Evolutionary conservation across 2,888 invertebrate genomes (phyloP), one percentile per base, ranked within the genome.

Genomic region (Odontothrips loti): DNA sequence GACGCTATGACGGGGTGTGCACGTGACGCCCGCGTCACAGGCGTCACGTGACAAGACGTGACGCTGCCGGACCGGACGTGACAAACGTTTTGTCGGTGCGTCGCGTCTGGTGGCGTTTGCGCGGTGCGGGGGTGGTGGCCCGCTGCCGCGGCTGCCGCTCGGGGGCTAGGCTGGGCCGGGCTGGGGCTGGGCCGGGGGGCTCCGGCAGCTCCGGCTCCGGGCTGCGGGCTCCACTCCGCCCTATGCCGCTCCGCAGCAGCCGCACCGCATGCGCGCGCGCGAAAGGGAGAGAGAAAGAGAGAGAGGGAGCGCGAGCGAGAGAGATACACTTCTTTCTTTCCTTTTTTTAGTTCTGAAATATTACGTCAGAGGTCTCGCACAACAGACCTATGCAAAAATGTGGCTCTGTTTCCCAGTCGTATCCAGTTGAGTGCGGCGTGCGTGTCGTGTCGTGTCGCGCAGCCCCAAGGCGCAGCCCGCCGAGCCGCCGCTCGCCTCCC

Each of bases 371-470:
- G 68, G 68, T 75, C 68, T 75, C 68, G 68, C 68, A 75, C 68
- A 75, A 75, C 68, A 75, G 68, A 75, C 68, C 68, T 75, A 75
- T 75, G 68, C 68, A 75, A 75, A 75, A 75, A 75, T 75, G 68
- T 75, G 68, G 68, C 68, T 75, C 68, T 75, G 68, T 75, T 75
- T 75, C 68, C 27, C 68, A 75, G 68, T 75, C 68, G 68, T 75
- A 75, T 75, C 23, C 68, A 27, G 68, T 27, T 27, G 68, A 27
- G 68, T 75, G 68, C 23, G 23, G 68, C 27, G 68, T 75, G 81
- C 80, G 82, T 81, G 82, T 82, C 81, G 63, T 81, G 83, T 43
- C 34, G 81, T 82, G 82, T 81, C 78, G 82, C 27, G 47, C 47
- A 20, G 58, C 80, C 20, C 34, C 58, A 48, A 20, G n/a, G 48